phyloP scores from a whole-genome alignment of 2,888 invertebrate genomes.

The Ectobius pallidus region DNA sequence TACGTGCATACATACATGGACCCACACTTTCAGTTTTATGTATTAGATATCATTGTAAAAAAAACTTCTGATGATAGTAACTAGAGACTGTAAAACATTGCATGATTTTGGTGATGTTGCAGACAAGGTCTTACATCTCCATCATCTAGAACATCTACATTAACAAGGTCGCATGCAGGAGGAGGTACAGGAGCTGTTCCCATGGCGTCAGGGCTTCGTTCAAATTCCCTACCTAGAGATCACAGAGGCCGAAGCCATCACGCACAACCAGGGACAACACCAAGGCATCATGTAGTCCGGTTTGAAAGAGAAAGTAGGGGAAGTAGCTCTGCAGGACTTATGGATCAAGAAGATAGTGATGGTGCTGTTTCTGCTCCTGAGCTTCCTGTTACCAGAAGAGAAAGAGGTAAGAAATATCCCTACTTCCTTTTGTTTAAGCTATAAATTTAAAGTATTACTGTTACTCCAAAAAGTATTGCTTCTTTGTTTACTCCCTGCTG shows the following conservation, averaged over 20 bases:
- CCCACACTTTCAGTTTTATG: too few species aligned
- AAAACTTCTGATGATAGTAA: too few species aligned
- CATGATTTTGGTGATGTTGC: background rate
- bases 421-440: too few species aligned
- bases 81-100: too few species aligned
- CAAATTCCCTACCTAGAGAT: slow-evolving; percentile 53
- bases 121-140: slow-evolving; percentile 38
- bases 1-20: too few species aligned
- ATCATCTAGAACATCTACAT: slow-evolving; percentile 37
- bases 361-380: slow-evolving; percentile 83
- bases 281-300: slow-evolving; percentile 48
- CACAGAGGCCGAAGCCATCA: slow-evolving; percentile 40
- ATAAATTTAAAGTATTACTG: background rate
- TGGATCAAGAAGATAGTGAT: slow-evolving; percentile 77
- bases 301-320: slow-evolving; percentile 51
- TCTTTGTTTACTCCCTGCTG: background rate
- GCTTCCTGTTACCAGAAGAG: slow-evolving; percentile 69
- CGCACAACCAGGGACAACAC: slow-evolving; percentile 19
- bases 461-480: background rate
- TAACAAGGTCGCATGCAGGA: slow-evolving; percentile 35
- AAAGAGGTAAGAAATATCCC: slow-evolving; percentile 59
- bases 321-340: slow-evolving; percentile 50
- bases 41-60: too few species aligned
- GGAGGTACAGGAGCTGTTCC: slow-evolving; percentile 6
- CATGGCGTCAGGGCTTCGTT: slow-evolving; percentile 34